phyloP scores from a whole-genome alignment of 64 coral and sea anemone species.

The Porites lutea region DNA sequence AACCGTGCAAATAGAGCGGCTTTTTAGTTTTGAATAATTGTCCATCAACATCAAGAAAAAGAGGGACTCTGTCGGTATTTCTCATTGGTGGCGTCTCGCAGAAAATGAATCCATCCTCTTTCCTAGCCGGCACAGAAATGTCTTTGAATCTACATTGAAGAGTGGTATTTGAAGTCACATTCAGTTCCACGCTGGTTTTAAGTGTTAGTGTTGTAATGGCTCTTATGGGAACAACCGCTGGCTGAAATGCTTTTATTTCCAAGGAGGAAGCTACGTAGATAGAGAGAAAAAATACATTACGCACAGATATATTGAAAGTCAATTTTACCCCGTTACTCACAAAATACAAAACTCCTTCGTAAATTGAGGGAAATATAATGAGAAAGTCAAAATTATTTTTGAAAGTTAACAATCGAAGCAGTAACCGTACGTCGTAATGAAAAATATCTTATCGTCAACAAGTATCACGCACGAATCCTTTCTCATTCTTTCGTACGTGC shows the following conservation, averaged over 20 bases:
- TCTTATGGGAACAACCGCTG: constrained; percentile 65
- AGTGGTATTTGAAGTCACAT: constrained; percentile 37
- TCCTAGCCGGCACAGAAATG: constrained; percentile 50
- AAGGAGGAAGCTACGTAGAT: constrained; percentile 48
- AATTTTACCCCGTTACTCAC: too few species aligned
- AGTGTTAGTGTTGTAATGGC: constrained; percentile 53
- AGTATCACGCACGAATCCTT: too few species aligned
- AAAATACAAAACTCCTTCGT: too few species aligned
- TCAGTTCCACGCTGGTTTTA: constrained; percentile 54
- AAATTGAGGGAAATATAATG: too few species aligned
- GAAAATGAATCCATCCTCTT: constrained; percentile 42
- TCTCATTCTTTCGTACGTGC: too few species aligned
- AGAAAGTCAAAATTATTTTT: too few species aligned
- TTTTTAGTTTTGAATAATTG: constrained; percentile 78
- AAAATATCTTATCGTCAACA: too few species aligned
- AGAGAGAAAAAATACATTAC: too few species aligned
- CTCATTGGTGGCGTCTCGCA: constrained; percentile 65
- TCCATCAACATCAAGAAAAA: constrained; percentile 74
- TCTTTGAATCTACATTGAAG: constrained; percentile 52
- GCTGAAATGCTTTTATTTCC: constrained; percentile 61
- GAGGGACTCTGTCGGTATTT: constrained; percentile 43
- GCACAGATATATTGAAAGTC: too few species aligned
- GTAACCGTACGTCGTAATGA: too few species aligned
- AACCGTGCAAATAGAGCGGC: constrained; percentile 69
- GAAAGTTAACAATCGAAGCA: too few species aligned